Conservation (phyloP, 1,140 invertebrate genomes). For the Idris sp. region DNA sequence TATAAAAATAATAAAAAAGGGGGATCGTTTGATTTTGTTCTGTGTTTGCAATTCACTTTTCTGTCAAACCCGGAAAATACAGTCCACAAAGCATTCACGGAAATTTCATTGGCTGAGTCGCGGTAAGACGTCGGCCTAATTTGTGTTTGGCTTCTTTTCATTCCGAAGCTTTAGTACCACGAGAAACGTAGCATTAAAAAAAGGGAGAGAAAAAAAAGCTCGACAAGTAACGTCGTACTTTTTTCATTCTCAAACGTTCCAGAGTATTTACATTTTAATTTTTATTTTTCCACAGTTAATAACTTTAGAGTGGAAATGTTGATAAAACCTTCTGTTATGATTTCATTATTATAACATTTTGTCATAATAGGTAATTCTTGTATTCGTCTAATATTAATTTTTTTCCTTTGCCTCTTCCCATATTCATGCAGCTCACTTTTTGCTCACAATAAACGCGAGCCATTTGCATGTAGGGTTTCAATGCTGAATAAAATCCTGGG, state of each 20-base stretch:
- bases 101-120: conserved; percentile 47
- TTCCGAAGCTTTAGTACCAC: conserved; percentile 43
- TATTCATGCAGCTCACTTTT: conserved; percentile 73
- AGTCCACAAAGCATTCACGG: conserved; percentile 43
- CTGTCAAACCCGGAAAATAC: conserved; percentile 12
- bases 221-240: too few relatives aligned
- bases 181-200: conserved; percentile 27
- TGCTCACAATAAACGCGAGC: conserved; percentile 74
- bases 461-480: conserved; percentile 74
- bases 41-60: conserved; percentile 19
- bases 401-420: conserved; percentile 72
- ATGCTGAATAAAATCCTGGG: conserved; percentile 63
- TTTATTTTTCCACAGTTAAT: too few relatives aligned
- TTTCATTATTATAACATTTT: too few relatives aligned
- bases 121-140: conserved; percentile 68
- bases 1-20: conserved; percentile 8
- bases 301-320: too few relatives aligned
- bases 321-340: too few relatives aligned
- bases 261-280: too few relatives aligned
- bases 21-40: conserved; percentile 29
- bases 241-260: too few relatives aligned
- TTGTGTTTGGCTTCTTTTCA: conserved; percentile 71
- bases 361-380: too few relatives aligned
- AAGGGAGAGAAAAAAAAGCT: conserved; percentile 62
- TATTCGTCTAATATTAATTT: conserved; percentile 57